Base-by-base conservation (phyloP, 2,888 invertebrate species). In the Harpagoxenus sublaevis region DNA sequence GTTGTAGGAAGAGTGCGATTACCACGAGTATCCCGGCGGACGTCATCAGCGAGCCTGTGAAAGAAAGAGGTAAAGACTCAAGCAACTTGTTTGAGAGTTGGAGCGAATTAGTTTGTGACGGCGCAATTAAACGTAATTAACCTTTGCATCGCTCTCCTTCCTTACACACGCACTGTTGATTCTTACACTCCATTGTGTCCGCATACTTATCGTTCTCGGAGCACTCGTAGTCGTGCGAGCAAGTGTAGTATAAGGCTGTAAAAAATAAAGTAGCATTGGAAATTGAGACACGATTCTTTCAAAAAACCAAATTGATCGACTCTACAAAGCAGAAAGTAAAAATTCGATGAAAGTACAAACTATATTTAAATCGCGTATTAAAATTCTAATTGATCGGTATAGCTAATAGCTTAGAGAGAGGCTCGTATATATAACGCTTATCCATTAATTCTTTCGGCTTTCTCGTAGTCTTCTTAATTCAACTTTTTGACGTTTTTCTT, bases 211-310 rank as follows among this genome's bases (percentile, higher is more conserved):
- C 23, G 18, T 81, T 70, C n/a, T 75, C 10, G 31, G 85, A 88
- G 73, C 93, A 93, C 35, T 93, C 90, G 77, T 92, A 89, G 77
- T 90, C 71, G 10, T 45, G 15, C 12, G 3, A 63, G 66, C 93
- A 93, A 5, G 62, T 23, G 12, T 86, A 55, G 62, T 89, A 92
- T 12, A 92, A 35, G 39, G 77, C 93, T 93, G 42, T 28, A 77
- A 15, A 81, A 84, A 39, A 28, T 53, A 31, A 55, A 39, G 9
- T n/a, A 66, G 28, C 55, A 12, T 39, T 62, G 23, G n/a, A 31
- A 39, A n/a, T 45, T 65, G 5, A 45, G 28, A 48, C 10, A 18
- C 18, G 8, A 48, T 45, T 66, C 18, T 15, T 6, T 66, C 1
- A 53, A 8, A 8, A 65, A 65, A 65, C 1, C 23, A 9, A 66